Evolutionary conservation across 1,140 invertebrate genomes (phyloP).

Genomic region (Antheraea pernyi): DNA sequence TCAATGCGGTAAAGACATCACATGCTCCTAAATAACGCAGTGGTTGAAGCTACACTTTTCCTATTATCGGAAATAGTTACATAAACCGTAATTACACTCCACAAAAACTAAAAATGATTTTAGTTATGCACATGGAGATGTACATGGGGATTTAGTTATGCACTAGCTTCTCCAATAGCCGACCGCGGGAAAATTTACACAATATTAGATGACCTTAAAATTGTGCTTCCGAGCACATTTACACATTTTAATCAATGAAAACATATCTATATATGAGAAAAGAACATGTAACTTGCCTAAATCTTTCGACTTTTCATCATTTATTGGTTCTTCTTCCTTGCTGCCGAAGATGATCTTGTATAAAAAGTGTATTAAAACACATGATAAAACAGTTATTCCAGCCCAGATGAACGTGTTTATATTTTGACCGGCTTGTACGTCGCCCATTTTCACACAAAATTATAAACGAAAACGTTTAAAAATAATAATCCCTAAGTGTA

Average conservation of each 20-base stretch:
- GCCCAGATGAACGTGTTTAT: constrained; percentile 49
- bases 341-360: constrained; percentile 60
- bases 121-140: not conserved
- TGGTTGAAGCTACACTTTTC: not conserved
- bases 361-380: constrained; percentile 61
- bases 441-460: constrained; percentile 69
- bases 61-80: not conserved
- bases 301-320: constrained; percentile 57
- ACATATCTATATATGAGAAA: not conserved
- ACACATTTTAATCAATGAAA: not conserved
- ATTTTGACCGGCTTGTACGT: constrained; percentile 53
- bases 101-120: not conserved
- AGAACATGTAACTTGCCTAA: constrained; percentile 44
- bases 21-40: not conserved
- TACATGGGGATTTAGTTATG: not conserved
- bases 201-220: not conserved
- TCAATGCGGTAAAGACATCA: not conserved
- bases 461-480: constrained; percentile 26
- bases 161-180: not conserved
- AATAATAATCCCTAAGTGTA: constrained; percentile 25
- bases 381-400: constrained; percentile 48
- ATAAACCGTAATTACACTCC: not conserved
- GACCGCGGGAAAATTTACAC: not conserved
- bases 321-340: constrained; percentile 53
- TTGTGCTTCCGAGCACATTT: not conserved